Base-by-base conservation (phyloP, 2,113 vertebrate genomes). In the Setophaga coronata region DNA sequence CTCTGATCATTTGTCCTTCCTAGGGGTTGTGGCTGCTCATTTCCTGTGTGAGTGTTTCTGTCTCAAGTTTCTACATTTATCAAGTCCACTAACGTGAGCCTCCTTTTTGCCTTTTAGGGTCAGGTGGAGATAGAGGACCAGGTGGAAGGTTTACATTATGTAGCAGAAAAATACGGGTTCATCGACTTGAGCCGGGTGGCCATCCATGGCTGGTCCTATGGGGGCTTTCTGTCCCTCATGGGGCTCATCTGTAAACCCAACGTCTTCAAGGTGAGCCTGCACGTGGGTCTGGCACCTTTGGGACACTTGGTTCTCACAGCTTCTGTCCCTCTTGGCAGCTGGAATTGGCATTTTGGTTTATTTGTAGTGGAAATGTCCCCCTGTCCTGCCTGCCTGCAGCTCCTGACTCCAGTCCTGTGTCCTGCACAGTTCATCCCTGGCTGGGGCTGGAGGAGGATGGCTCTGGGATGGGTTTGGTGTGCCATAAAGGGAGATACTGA, bases 71-170 rank as follows among this genome's bases (percentile, higher is more conserved):
- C 26, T 19, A 16, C 25, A 26, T 31, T 24, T 29, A 31, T 36
- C 62, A 31, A 50, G 25, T 18, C 9, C 16, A 10, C 90, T 96
- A 36, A 98, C 34, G 6, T 8, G 36, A 58, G 16, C 58, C 38
- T 69, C 56, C 14, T 0, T 36, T 34, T 90, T 89, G 48, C 87
- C 31, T 92, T 73, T 65, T 48, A 99, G 99, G 99, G 99, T 76
- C 99, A 99, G 95, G 99, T 99, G 95, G 99, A 99, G 97, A 99
- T 99, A 5, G 99, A 99, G 94, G 99, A 99, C 98, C 99, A 99
- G 98, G 99, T 99, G 96, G 99, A 99, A 95, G 99, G 99, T 66
- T 97, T 99, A 94, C 98, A 99, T 97, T 99, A 98, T 6, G 99
- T 99, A 93, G 99, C 99, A 3, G 98, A 99, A 94, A 99, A 99